These are phyloP conservation scores for Lepus americanus DNA, from an alignment of 2,113 vertebrate genomes.

Conservation along the genomic window DNA sequence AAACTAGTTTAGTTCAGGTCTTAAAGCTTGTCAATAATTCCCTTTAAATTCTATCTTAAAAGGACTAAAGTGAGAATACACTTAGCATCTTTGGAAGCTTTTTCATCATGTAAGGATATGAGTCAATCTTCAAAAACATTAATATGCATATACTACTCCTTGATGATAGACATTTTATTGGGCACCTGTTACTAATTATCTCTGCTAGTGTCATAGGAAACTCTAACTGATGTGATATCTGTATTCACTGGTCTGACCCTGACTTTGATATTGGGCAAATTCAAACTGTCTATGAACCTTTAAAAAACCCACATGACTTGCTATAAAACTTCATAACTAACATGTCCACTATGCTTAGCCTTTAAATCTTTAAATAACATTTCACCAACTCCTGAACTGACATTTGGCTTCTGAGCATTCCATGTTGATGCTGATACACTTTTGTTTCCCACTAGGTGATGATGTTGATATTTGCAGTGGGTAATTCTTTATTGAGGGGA, in stretches of 20 bases:
- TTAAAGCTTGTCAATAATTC: neutral
- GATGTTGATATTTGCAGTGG: neutral
- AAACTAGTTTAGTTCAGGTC: neutral
- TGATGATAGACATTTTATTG: neutral
- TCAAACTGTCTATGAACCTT: neutral
- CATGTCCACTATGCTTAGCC: neutral
- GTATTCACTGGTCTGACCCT: neutral
- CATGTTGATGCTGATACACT: neutral
- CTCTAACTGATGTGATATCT: neutral
- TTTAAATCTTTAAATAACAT: neutral
- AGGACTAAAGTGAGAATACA: neutral
- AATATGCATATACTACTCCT: neutral
- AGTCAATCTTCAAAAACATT: neutral
- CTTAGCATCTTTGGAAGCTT: neutral
- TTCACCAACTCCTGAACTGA: neutral
- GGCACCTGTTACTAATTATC: neutral
- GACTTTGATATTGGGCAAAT: constrained; percentile 19
- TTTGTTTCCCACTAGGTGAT: neutral
- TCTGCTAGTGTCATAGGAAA: neutral
- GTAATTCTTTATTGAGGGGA: neutral
- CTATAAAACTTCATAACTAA: constrained; percentile 3
- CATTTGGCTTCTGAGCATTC: neutral
- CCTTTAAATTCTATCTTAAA: neutral
- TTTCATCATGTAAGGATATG: neutral
- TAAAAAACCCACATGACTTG: neutral